Evolutionary conservation across 1,140 invertebrate species (phyloP).

Genomic region (Cotesia chilonis): DNA sequence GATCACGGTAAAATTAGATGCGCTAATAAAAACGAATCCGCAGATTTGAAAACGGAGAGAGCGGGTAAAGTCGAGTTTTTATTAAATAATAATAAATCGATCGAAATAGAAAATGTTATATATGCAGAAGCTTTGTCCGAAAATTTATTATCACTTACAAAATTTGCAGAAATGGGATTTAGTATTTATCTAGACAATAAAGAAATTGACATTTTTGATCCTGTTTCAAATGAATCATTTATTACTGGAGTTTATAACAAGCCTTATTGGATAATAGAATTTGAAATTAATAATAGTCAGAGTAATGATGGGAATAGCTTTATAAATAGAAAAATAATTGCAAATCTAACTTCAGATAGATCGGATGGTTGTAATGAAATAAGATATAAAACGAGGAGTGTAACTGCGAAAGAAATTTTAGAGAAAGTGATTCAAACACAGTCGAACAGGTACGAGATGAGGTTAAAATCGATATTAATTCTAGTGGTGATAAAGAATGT

Average conservation of each 20-base stretch:
- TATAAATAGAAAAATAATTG: conserved; percentile 16
- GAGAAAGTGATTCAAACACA: not conserved
- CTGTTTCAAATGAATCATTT: conserved; percentile 24
- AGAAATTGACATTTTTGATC: conserved; percentile 26
- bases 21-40: conserved; percentile 30
- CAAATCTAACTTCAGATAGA: conserved; percentile 8
- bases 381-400: not conserved
- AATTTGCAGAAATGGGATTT: conserved; percentile 34
- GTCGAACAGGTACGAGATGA: not conserved
- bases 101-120: conserved; percentile 29
- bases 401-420: not conserved
- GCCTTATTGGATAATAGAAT: conserved; percentile 37
- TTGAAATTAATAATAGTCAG: conserved; percentile 27
- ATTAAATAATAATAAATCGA: conserved; percentile 1
- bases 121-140: conserved; percentile 21
- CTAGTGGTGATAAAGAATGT: not conserved
- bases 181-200: conserved; percentile 28
- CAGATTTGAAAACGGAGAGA: conserved; percentile 29
- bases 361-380: not conserved
- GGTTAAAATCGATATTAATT: not conserved
- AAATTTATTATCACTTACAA: conserved; percentile 29
- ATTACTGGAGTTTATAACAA: conserved; percentile 32
- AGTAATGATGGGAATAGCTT: conserved; percentile 2
- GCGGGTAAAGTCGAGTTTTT: not conserved
- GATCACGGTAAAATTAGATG: conserved; percentile 28